A percentile compares a stretch with the other conserved stretches of the same genome.
These are phyloP conservation scores for Siniperca knerii DNA, from an alignment of 2,113 vertebrate species.

Conservation along the genomic window DNA sequence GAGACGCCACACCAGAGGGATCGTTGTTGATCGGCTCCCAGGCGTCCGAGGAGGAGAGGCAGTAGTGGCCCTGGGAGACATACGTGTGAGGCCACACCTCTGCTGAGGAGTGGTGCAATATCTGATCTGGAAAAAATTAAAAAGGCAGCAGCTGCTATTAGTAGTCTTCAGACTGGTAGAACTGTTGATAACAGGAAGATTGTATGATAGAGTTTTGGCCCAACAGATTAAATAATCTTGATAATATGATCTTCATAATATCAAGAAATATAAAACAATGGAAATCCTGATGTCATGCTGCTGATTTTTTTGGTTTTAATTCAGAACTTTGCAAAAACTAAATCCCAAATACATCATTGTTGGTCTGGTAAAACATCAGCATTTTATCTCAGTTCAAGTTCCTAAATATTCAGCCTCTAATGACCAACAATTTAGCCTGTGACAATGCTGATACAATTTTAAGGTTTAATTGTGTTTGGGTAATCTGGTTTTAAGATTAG, in stretches of 20 bases:
- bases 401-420: background rate
- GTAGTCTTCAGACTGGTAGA: constrained; percentile 1
- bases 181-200: background rate
- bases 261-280: background rate
- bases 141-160: constrained; percentile 17
- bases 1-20: constrained; percentile 92
- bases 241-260: background rate
- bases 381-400: background rate
- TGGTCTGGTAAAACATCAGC: background rate
- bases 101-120: constrained; percentile 88
- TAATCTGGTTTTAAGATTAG: background rate
- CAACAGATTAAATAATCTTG: background rate
- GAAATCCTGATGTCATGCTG: background rate
- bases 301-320: background rate
- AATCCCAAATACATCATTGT: background rate
- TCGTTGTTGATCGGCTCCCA: constrained; percentile 95
- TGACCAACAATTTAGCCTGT: background rate
- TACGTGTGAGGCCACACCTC: constrained; percentile 98
- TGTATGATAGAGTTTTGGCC: background rate
- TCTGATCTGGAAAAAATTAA: constrained; percentile 85
- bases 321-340: background rate
- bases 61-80: constrained; percentile 98
- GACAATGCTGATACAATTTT: background rate
- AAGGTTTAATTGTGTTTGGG: background rate
- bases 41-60: constrained; percentile 95